Base-by-base conservation (phyloP, 2,888 invertebrate genomes). In the Patella caerulea region DNA sequence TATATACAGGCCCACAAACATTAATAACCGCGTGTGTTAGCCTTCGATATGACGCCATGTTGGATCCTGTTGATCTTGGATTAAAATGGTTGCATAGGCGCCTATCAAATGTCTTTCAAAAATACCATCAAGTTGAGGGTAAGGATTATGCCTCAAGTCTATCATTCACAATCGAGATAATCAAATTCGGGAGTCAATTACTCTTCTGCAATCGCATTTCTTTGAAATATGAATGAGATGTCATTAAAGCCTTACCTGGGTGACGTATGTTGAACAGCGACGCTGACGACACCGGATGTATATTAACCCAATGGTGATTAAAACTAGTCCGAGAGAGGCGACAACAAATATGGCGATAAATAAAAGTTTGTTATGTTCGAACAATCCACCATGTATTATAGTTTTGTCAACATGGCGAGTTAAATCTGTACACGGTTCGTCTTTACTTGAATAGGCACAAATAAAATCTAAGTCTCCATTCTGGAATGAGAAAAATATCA, bases 321-420 rank as follows among this genome's bases (percentile, higher is more conserved):
- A 17, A 71, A 76, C 52, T 45, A 76, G 76, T 14, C 55, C 71
- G 4, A 65, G 24, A 9, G 71, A 24, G 1, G 76, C 76, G 7
- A 76, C 5, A 2, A 19, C 72, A 71, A 76, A 72, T 56, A 76
- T 24, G 52, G 76, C 76, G 71, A 76, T 76, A 65, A 76, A 76
- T n/a, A 76, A 24, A 19, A 45, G 45, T 15, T 24, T 56, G 59
- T 76, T 76, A 59, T 34, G 17, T 5, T 72, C 71, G 52, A 76
- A 76, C 45, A 76, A 59, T 9, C 59, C 59, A 19, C n/a, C 17
- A 59, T 17, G 17, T 17, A 59, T 19, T 14, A 59, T 19, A 19
- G 14, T 59, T 19, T 17, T 17, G 17, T 59, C 19, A 59, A 19
- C 17, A 19, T 17, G 59, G 2, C 17, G 59, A 17, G 59, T 7